Evolutionary conservation across 2,888 invertebrate species (phyloP).

Genomic region (Drosophila heteroneura): DNA sequence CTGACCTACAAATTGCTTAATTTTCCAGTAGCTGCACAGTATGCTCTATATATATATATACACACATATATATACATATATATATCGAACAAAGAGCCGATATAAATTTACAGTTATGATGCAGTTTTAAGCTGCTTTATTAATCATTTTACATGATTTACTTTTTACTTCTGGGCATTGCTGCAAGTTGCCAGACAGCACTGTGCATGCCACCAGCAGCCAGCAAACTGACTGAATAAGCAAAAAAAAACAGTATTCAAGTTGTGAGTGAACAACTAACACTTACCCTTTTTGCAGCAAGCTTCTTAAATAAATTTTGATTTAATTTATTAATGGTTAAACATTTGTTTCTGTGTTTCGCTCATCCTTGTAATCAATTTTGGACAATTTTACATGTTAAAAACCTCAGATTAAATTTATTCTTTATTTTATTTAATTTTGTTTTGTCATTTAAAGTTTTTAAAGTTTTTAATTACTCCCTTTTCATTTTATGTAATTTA

Average conservation of each 20-base stretch:
- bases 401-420: background rate
- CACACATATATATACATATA: background rate
- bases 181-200: constrained; percentile 18
- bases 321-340: background rate
- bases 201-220: constrained; percentile 16
- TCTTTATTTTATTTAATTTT: background rate
- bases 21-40: constrained; percentile 35
- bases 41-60: background rate
- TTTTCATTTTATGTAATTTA: background rate
- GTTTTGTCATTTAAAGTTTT: accelerated
- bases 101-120: constrained; percentile 73
- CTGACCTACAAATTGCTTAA: constrained; percentile 66
- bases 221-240: background rate
- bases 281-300: background rate
- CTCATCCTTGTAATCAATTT: background rate
- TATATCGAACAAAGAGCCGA: constrained; percentile 19
- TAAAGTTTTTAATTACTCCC: background rate
- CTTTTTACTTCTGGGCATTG: constrained; percentile 33
- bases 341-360: background rate
- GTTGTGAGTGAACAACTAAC: background rate
- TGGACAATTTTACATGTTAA: background rate
- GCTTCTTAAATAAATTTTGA: background rate
- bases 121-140: constrained; percentile 77
- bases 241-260: background rate
- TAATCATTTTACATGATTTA: constrained; percentile 74